Percentiles rank a stretch among this genome's conserved stretches.
Conservation (phyloP, 2,888 invertebrate species). For the Papilio demoleus region DNA sequence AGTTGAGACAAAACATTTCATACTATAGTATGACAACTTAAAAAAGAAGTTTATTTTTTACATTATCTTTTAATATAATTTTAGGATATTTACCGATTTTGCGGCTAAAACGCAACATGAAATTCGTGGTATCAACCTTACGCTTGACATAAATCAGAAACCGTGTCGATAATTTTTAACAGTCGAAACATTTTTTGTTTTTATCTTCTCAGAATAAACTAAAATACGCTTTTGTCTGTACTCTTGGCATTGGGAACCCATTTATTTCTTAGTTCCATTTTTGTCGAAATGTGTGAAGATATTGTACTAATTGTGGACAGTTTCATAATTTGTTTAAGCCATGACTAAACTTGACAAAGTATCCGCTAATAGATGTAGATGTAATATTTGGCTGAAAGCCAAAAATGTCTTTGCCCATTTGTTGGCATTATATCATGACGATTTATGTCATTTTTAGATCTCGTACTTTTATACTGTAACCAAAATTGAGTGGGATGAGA, state of each 20-base stretch:
- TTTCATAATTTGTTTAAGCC: constrained; percentile 1
- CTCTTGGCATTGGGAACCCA: too few species aligned
- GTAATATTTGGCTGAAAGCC: constrained; percentile 11
- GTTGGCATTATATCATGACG: constrained; percentile 24
- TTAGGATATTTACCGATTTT: too few species aligned
- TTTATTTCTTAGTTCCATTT: too few species aligned
- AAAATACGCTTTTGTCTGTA: too few species aligned
- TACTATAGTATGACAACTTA: too few species aligned
- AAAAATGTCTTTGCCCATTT: constrained; percentile 33
- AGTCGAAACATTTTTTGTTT: background rate
- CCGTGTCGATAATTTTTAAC: background rate
- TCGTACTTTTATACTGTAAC: background rate
- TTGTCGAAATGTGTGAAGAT: background rate
- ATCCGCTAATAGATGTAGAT: constrained; percentile 1
- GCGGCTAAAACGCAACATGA: too few species aligned
- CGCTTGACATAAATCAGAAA: background rate
- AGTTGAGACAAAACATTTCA: too few species aligned
- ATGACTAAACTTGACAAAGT: constrained; percentile 8
- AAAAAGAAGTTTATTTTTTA: too few species aligned
- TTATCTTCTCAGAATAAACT: too few species aligned
- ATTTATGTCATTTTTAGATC: constrained; percentile 21
- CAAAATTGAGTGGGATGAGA: background rate
- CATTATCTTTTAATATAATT: too few species aligned
- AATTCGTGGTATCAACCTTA: background rate
- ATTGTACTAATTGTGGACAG: background rate